A percentile compares a stretch with the other conserved stretches of the same genome.
phyloP scores from a whole-genome alignment of 2,888 invertebrate genomes.

The Drosophila hamatofila region DNA sequence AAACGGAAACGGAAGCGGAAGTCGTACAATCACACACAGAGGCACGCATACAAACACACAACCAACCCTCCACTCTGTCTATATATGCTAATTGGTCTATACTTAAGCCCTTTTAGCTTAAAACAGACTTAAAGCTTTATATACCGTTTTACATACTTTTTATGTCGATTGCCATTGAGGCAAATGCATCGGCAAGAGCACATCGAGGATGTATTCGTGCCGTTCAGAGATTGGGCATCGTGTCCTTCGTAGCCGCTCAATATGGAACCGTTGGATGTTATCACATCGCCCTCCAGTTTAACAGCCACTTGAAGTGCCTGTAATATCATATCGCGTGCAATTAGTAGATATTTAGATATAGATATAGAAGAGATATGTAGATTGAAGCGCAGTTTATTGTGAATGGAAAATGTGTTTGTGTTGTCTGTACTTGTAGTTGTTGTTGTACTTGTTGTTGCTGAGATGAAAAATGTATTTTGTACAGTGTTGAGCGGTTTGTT shows the following conservation, averaged over 20 bases:
- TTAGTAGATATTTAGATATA: conserved; percentile 24
- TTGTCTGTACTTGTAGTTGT: conserved; percentile 22
- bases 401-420: conserved; percentile 45
- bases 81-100: conserved; percentile 24
- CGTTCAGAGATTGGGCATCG: conserved; percentile 84
- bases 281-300: conserved; percentile 97
- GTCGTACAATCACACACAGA: conserved; percentile 4
- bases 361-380: neutral
- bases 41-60: neutral
- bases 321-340: conserved; percentile 49
- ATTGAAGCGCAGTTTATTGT: conserved; percentile 35
- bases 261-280: conserved; percentile 96
- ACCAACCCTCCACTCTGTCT: neutral
- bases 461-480: conserved; percentile 37
- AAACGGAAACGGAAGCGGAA: conserved; percentile 11
- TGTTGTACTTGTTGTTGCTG: conserved; percentile 6
- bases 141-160: conserved; percentile 78
- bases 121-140: conserved; percentile 1
- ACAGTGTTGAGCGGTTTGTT: conserved; percentile 48
- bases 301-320: conserved; percentile 98
- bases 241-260: conserved; percentile 88
- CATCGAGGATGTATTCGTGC: conserved; percentile 84
- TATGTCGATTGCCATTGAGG: conserved; percentile 85
- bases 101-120: conserved; percentile 13
- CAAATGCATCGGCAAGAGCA: conserved; percentile 86